Evolutionary conservation across 1,140 invertebrate genomes (phyloP).

Genomic region (Ceratina australensis): DNA sequence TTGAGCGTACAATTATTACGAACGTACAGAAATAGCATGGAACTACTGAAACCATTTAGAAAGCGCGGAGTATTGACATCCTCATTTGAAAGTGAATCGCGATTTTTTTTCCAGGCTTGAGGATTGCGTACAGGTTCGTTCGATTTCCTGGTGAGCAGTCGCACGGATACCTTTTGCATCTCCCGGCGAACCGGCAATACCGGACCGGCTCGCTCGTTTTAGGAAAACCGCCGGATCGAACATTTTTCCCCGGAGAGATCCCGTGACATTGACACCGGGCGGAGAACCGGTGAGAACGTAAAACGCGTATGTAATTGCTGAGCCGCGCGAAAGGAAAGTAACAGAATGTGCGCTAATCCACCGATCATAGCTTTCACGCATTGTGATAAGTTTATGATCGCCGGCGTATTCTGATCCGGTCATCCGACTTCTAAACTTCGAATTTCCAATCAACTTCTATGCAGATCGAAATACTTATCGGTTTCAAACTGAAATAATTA

Average conservation of each 20-base stretch:
- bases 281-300: neutral
- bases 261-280: neutral
- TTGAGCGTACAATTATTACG: no score
- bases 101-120: neutral
- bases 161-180: neutral
- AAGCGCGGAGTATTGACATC: conserved; percentile 21
- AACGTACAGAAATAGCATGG: no score
- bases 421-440: neutral
- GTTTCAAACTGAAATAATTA: no score
- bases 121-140: conserved; percentile 15
- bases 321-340: neutral
- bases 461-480: no score
- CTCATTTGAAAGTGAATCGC: conserved; percentile 30
- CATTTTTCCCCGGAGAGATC: neutral
- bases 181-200: neutral
- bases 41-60: neutral
- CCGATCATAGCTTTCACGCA: conserved; percentile 32
- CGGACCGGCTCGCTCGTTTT: neutral
- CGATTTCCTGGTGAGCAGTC: conserved; percentile 1
- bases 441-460: neutral
- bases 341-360: conserved; percentile 30
- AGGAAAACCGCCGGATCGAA: neutral
- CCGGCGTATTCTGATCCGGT: neutral
- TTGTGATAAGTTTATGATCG: conserved; percentile 18
- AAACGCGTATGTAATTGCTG: conserved; percentile 15